These are phyloP conservation scores for Epirrita christyi DNA, from an alignment of 2,888 invertebrate genomes.

Conservation along the genomic window DNA sequence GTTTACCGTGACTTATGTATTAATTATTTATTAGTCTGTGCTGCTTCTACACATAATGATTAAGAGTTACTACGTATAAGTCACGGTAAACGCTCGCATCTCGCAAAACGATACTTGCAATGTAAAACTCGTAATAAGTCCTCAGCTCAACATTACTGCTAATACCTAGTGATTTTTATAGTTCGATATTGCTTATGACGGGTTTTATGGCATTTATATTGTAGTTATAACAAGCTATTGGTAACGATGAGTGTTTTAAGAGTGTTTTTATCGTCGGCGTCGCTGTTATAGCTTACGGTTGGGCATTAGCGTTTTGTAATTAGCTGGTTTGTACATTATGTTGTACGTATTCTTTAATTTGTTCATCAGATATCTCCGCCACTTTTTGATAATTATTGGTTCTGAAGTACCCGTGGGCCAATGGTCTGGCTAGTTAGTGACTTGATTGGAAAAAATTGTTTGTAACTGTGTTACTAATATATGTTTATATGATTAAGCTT, in stretches of 20 bases:
- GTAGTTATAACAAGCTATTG: constrained; percentile 24
- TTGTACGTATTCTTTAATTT: not conserved
- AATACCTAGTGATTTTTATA: constrained; percentile 31
- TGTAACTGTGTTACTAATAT: too few species aligned
- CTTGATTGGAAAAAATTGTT: too few species aligned
- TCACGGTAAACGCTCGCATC: too few species aligned
- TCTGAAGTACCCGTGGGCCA: too few species aligned
- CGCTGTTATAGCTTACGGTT: constrained; percentile 15
- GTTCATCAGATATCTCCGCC: not conserved
- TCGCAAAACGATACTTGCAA: too few species aligned
- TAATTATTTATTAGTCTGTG: too few species aligned
- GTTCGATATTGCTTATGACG: constrained; percentile 21
- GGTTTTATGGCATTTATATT: constrained; percentile 27
- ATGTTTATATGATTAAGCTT: too few species aligned
- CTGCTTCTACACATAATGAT: too few species aligned
- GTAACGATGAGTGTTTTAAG: constrained; percentile 25
- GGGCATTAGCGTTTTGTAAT: constrained; percentile 14
- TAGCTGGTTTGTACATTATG: not conserved
- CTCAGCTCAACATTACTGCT: constrained; percentile 28
- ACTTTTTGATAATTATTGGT: too few species aligned
- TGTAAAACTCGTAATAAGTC: not conserved
- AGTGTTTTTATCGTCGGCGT: constrained; percentile 18
- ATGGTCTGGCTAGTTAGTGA: too few species aligned
- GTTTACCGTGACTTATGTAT: too few species aligned
- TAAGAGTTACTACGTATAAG: too few species aligned